Evolutionary conservation across 2,797 vertebrate genomes (phyloP).

Genomic region (Neostethus bicornis): DNA sequence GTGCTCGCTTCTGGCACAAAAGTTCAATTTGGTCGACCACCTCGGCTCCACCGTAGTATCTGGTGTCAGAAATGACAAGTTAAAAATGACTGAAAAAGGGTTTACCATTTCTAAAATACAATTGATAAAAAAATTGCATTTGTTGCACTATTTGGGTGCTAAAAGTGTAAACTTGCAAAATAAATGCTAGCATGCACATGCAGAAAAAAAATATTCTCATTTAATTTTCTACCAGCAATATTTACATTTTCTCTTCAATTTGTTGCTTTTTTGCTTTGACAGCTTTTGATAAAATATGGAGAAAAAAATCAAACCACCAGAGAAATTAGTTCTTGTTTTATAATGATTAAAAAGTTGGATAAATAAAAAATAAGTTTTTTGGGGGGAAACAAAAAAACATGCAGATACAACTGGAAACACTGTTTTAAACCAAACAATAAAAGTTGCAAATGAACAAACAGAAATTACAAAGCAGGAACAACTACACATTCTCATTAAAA

Average conservation of each 20-base stretch:
- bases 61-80: constrained; percentile 41
- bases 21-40: constrained; percentile 93
- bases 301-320: no score
- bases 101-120: background rate
- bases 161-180: background rate
- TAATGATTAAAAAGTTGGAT: constrained; percentile 1
- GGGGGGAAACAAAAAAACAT: no score
- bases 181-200: background rate
- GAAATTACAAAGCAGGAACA: background rate
- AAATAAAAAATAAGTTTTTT: background rate
- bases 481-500: background rate
- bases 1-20: constrained; percentile 89
- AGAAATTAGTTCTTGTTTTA: no score
- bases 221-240: background rate
- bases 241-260: background rate
- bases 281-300: background rate
- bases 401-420: background rate
- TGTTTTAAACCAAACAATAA: background rate
- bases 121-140: background rate
- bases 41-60: constrained; percentile 94
- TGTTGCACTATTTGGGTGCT: background rate
- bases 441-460: background rate
- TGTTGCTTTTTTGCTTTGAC: background rate
- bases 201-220: background rate
- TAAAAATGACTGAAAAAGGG: background rate